A percentile compares a stretch with the other conserved stretches of the same genome.
Evolutionary conservation across 2,888 invertebrate genomes (phyloP).

Genomic region (Megaustenia siamemsis): DNA sequence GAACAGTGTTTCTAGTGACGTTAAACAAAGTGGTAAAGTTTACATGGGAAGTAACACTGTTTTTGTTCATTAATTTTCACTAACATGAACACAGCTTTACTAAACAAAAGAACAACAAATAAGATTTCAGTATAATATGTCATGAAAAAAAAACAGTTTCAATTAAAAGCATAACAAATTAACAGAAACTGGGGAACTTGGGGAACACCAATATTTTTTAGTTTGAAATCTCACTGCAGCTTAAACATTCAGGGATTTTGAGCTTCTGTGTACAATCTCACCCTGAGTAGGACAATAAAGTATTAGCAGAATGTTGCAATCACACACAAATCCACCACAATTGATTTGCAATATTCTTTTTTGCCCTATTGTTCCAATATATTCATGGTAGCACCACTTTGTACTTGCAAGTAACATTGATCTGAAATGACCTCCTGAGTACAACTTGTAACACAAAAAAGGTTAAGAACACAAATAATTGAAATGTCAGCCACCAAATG

Average conservation of each 20-base stretch:
- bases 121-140: neutral
- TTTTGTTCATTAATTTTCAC: too few relatives aligned
- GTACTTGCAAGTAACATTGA: neutral
- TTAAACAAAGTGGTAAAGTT: too few relatives aligned
- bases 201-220: too few relatives aligned
- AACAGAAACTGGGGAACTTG: too few relatives aligned
- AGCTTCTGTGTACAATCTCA: neutral
- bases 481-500: too few relatives aligned
- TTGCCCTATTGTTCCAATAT: neutral
- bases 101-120: neutral
- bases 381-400: constrained; percentile 19
- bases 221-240: neutral
- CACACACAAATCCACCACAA: neutral
- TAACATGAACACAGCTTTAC: neutral
- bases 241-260: neutral
- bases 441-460: too few relatives aligned
- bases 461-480: too few relatives aligned
- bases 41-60: too few relatives aligned
- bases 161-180: too few relatives aligned
- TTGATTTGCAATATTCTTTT: neutral
- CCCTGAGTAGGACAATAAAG: neutral
- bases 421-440: too few relatives aligned
- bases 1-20: too few relatives aligned
- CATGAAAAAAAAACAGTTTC: neutral
- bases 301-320: neutral